Evolutionary conservation across 64 coral and sea anemone genomes (phyloP).

Genomic region (Montipora capricornis): DNA sequence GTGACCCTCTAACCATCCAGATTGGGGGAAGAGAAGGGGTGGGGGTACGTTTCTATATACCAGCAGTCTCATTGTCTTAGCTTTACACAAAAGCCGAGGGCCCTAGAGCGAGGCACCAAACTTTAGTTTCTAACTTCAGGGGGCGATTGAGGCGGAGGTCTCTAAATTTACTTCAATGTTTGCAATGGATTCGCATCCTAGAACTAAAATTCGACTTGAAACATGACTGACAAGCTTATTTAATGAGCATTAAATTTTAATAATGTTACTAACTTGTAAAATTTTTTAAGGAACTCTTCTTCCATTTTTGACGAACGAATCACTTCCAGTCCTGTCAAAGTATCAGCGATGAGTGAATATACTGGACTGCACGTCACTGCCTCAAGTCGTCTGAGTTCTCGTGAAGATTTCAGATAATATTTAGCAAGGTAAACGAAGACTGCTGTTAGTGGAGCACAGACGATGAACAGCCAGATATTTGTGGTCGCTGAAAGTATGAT

Average conservation of each 20-base stretch:
- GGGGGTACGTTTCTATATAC: no score
- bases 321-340: conserved; percentile 56
- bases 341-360: conserved; percentile 77
- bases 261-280: conserved; percentile 46
- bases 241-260: neutral
- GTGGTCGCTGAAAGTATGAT: conserved; percentile 21
- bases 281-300: conserved; percentile 32
- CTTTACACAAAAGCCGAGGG: no score
- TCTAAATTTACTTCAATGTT: no score
- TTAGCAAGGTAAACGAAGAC: conserved; percentile 29
- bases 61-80: no score
- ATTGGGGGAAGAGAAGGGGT: no score
- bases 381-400: conserved; percentile 72
- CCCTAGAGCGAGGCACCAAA: no score
- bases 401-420: conserved; percentile 49
- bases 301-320: conserved; percentile 74
- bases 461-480: conserved; percentile 60
- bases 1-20: no score
- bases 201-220: no score
- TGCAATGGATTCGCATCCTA: no score
- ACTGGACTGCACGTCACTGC: conserved; percentile 68
- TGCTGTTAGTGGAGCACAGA: conserved; percentile 32
- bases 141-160: no score
- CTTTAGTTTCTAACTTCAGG: no score
- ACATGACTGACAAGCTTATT: no score